Evolutionary conservation across 2,888 invertebrate genomes (phyloP), one percentile per base, ranked within the genome.

Genomic region (Caenorhabditis plicata): DNA sequence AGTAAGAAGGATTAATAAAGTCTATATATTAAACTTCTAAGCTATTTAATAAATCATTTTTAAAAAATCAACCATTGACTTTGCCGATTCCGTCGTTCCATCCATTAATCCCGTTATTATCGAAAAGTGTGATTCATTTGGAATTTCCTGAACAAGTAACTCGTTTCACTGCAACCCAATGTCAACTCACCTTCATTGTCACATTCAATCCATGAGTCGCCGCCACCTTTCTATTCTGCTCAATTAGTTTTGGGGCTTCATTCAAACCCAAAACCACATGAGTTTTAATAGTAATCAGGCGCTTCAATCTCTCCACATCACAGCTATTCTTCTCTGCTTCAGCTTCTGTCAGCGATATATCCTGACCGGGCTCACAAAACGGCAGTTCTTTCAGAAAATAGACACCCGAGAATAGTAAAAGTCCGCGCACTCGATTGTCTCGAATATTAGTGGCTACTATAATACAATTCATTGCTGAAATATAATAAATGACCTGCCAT

Each of bases 311-410:
- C 2, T 32, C 20, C n/a, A 49, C 4, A 17, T 45, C 27, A 17
- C 55, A 55, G 13, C 41, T 50, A 20, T 50, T 50, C 11, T 7
- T 8, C 7, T 17, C 11, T 7, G 56, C 56, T 46, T 56, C 33
- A 2, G 44, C 49, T 3, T 22, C 2, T 5, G 55, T 49, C 15
- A 55, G 46, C 56, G 25, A 42, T 11, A 58, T 52, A 26, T 52
- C 57, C 3, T 19, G 35, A 22, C 57, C 57, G 11, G 52, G 51
- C 5, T 58, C 57, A 9, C 52, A 48, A 11, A n/a, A 17, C 11
- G 45, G 35, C 4, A 58, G 27, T 26, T 58, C 52, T 35, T 51
- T 11, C 36, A 58, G 15, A 40, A 58, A 58, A 29, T 48, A 58
- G 3, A 36, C 36, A 5, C 57, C 57, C 13, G 48, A 39, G 23